phyloP scores from a whole-genome alignment of 2,888 invertebrate species.

The Drosophila lutescens region DNA sequence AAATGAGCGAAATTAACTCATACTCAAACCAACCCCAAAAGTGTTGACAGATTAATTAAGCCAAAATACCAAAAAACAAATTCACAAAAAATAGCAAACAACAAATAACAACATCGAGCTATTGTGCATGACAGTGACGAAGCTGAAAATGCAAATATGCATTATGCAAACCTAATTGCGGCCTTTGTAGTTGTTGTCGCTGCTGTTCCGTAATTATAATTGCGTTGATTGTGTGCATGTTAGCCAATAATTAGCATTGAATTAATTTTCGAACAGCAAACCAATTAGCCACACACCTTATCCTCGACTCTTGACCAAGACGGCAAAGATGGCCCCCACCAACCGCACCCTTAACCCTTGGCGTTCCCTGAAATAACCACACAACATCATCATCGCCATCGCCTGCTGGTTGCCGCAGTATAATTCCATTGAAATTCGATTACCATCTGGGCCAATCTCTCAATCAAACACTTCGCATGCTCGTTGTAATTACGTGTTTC shows the following conservation, averaged over 20 bases:
- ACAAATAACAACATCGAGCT: background rate
- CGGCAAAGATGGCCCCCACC: slow-evolving; percentile 1
- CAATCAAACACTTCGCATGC: slow-evolving; percentile 63
- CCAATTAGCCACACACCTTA: slow-evolving; percentile 68
- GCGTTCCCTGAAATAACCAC: slow-evolving; percentile 11
- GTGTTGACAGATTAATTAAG: slow-evolving; percentile 57
- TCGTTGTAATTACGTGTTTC: slow-evolving; percentile 53
- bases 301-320: slow-evolving; percentile 8
- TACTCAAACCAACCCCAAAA: background rate
- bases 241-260: slow-evolving; percentile 68
- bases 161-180: slow-evolving; percentile 60
- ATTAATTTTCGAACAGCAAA: slow-evolving; percentile 71
- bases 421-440: slow-evolving; percentile 67
- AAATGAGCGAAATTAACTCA: slow-evolving; percentile 15
- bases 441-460: slow-evolving; percentile 52
- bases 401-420: slow-evolving; percentile 19
- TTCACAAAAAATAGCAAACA: slow-evolving; percentile 11
- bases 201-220: slow-evolving; percentile 55
- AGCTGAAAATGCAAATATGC: slow-evolving; percentile 37
- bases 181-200: slow-evolving; percentile 26
- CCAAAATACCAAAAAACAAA: slow-evolving; percentile 13
- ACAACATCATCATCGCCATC: slow-evolving; percentile 22
- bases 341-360: background rate
- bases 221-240: slow-evolving; percentile 67
- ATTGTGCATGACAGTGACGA: slow-evolving; percentile 38